phyloP scores from a whole-genome alignment of 92 coral and sea anemone genomes.

The Epizoanthus rinbou region DNA sequence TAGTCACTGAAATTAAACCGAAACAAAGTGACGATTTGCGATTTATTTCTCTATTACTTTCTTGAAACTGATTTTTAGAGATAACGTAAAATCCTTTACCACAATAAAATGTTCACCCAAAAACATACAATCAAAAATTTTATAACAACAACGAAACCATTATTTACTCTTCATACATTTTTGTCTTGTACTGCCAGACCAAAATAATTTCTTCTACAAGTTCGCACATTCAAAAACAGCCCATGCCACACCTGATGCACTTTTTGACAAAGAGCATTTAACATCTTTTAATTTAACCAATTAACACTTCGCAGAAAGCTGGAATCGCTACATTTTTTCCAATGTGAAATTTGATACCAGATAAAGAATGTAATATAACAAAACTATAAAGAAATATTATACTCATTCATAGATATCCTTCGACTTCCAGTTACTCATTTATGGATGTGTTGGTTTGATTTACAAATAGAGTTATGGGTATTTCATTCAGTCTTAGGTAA shows the following conservation, averaged over 20 bases:
- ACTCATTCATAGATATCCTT: too few species aligned
- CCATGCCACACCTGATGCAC: background rate
- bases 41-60: background rate
- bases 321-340: background rate
- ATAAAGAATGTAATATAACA: background rate
- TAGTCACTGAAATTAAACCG: background rate
- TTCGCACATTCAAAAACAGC: background rate
- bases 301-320: background rate
- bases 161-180: background rate
- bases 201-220: background rate
- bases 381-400: background rate
- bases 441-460: background rate
- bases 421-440: too few species aligned
- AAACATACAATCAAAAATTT: background rate
- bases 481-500: too few species aligned
- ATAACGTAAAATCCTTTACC: conserved; percentile 7
- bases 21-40: conserved; percentile 10
- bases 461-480: background rate
- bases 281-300: background rate
- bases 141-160: background rate
- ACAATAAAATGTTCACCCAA: background rate
- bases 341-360: background rate
- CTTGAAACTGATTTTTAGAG: too few species aligned
- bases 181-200: background rate
- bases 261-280: background rate